These are phyloP conservation scores for Aphelenchoides besseyi DNA, from an alignment of 1,140 invertebrate genomes.

Conservation along the genomic window DNA sequence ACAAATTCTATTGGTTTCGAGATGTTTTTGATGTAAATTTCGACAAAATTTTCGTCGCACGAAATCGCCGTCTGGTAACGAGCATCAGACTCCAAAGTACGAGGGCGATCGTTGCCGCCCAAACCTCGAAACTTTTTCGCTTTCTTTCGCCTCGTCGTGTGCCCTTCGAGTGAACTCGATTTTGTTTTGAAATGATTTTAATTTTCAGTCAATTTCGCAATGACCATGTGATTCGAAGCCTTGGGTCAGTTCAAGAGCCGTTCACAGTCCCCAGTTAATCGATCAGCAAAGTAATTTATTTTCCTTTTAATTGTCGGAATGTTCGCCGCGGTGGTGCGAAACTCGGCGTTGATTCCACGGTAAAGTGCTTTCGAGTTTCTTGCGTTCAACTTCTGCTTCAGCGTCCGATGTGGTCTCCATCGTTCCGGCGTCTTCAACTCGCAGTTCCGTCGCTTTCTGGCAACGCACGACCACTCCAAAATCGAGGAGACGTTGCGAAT, in stretches of 20 bases:
- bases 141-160: too few species aligned
- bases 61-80: too few species aligned
- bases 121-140: too few species aligned
- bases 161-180: too few species aligned
- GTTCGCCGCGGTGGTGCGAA: neutral
- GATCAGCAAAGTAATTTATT: constrained; percentile 7
- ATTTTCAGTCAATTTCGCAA: neutral
- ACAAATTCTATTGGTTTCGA: neutral
- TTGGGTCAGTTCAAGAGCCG: too few species aligned
- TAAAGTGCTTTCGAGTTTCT: neutral
- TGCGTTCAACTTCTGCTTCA: neutral
- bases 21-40: too few species aligned
- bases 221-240: constrained; percentile 2
- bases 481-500: constrained; percentile 49
- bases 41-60: too few species aligned
- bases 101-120: too few species aligned
- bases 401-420: neutral
- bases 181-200: too few species aligned
- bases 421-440: neutral
- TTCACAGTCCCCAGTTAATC: too few species aligned
- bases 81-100: too few species aligned
- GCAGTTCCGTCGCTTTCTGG: constrained; percentile 62
- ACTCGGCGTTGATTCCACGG: neutral
- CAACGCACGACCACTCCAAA: constrained; percentile 45
- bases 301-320: neutral